A percentile compares a stretch with the other conserved stretches of the same genome.
phyloP scores from a whole-genome alignment of 1,140 invertebrate genomes.

The Cydia pomonella region DNA sequence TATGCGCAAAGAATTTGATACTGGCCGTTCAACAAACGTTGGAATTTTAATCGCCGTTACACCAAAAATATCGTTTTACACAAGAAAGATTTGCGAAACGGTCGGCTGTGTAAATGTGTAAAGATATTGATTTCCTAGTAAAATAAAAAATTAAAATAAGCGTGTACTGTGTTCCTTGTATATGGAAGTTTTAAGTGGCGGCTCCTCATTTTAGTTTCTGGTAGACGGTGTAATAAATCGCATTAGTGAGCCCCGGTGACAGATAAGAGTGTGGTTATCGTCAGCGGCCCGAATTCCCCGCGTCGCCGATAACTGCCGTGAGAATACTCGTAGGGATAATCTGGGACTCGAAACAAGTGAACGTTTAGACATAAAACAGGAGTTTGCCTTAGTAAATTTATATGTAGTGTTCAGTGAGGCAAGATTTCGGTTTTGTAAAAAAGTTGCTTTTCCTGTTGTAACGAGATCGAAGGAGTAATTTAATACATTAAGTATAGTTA shows the following conservation, averaged over 20 bases:
- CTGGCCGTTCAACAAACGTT: slow-evolving; percentile 46
- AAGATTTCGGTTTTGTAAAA: slow-evolving; percentile 10
- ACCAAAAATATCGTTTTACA: slow-evolving; percentile 28
- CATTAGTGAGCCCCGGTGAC: slow-evolving; percentile 41
- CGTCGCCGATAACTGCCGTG: slow-evolving; percentile 64
- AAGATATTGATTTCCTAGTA: not conserved
- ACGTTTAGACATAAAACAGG: slow-evolving; percentile 34
- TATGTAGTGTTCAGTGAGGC: not conserved
- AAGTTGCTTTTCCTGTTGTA: slow-evolving; percentile 24
- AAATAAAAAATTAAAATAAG: not conserved
- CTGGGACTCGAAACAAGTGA: slow-evolving; percentile 36
- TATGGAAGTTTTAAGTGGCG: not conserved
- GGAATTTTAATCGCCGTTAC: slow-evolving; percentile 58
- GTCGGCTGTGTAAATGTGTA: not conserved
- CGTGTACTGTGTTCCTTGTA: not conserved
- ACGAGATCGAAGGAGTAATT: slow-evolving; percentile 23
- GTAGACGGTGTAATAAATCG: slow-evolving; percentile 48
- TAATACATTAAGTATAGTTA: slow-evolving; percentile 10
- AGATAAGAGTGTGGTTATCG: slow-evolving; percentile 68
- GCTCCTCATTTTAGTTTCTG: not conserved
- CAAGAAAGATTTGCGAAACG: slow-evolving; percentile 25
- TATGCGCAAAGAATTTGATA: slow-evolving; percentile 61
- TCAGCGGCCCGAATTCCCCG: slow-evolving; percentile 50
- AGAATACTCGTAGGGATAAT: slow-evolving; percentile 57
- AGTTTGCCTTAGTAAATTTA: not conserved